phyloP scores from a whole-genome alignment of 2,797 vertebrate genomes.

The Macropodus opercularis region DNA sequence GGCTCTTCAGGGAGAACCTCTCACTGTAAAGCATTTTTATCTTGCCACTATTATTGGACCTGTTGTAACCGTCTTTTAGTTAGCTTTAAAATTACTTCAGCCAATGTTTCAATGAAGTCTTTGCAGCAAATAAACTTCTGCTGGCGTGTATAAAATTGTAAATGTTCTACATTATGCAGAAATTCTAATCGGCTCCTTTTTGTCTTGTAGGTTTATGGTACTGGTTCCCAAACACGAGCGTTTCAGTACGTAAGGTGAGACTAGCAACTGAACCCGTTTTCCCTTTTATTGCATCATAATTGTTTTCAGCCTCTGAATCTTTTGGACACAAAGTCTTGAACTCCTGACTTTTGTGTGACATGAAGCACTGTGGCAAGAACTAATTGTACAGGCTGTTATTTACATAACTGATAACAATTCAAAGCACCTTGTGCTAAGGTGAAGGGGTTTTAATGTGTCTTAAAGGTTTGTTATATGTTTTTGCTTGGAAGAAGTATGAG shows the following conservation, averaged over 20 bases:
- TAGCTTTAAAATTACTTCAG: no score
- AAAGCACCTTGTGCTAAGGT: neutral
- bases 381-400: no score
- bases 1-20: conserved; percentile 94
- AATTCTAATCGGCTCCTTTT: neutral
- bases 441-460: neutral
- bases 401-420: neutral
- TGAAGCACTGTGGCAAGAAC: no score
- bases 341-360: neutral
- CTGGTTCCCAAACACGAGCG: conserved; percentile 95
- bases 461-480: neutral
- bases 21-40: no score
- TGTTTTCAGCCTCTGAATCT: neutral
- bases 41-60: no score
- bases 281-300: neutral
- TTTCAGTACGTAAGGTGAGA: conserved; percentile 98
- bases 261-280: neutral
- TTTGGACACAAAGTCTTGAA: neutral
- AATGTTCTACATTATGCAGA: neutral
- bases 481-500: neutral
- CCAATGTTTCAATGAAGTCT: no score
- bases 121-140: no score
- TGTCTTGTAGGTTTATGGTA: conserved; percentile 89
- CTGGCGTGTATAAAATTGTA: no score
- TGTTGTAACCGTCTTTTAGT: no score